Evolutionary conservation across 1,140 invertebrate genomes (phyloP).

Genomic region (Drosophila lowei): DNA sequence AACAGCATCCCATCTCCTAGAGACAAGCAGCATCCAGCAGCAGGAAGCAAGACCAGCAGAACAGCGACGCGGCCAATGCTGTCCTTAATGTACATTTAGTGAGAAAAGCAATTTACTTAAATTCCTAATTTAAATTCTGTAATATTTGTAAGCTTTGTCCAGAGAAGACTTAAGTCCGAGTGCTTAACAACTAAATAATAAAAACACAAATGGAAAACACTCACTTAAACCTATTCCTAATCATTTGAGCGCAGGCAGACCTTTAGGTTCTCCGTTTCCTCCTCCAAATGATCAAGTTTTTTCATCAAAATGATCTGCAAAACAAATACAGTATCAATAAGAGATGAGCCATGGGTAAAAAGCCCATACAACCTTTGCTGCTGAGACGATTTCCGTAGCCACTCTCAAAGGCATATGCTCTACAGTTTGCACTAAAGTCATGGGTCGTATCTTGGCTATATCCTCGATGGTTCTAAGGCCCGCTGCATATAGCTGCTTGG

Average conservation of each 20-base stretch:
- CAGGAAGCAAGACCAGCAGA: constrained; percentile 19
- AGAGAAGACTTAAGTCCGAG: constrained; percentile 54
- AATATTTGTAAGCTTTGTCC: constrained; percentile 62
- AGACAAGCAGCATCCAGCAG: constrained; percentile 6
- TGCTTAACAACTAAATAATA: constrained; percentile 16
- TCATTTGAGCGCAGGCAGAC: constrained; percentile 31
- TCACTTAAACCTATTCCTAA: constrained; percentile 4
- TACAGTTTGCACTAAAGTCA: constrained; percentile 86
- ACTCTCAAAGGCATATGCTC: constrained; percentile 88
- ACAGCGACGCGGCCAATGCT: constrained; percentile 7
- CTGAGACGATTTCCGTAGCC: constrained; percentile 91
- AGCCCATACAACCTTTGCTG: constrained; percentile 86
- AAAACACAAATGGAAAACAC: constrained; percentile 46
- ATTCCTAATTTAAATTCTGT: constrained; percentile 55
- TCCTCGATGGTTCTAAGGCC: constrained; percentile 91
- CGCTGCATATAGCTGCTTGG: constrained; percentile 91
- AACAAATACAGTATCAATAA: constrained; percentile 17
- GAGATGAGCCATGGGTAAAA: background rate
- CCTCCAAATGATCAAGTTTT: constrained; percentile 90
- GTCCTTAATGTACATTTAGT: constrained; percentile 30
- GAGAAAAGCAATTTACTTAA: constrained; percentile 20
- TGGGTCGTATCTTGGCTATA: constrained; percentile 88
- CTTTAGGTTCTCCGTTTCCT: constrained; percentile 85
- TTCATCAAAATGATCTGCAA: constrained; percentile 90
- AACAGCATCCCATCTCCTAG: constrained; percentile 9